Conservation (phyloP, 2,888 invertebrate genomes). For the Carterocephalus palaemon region DNA sequence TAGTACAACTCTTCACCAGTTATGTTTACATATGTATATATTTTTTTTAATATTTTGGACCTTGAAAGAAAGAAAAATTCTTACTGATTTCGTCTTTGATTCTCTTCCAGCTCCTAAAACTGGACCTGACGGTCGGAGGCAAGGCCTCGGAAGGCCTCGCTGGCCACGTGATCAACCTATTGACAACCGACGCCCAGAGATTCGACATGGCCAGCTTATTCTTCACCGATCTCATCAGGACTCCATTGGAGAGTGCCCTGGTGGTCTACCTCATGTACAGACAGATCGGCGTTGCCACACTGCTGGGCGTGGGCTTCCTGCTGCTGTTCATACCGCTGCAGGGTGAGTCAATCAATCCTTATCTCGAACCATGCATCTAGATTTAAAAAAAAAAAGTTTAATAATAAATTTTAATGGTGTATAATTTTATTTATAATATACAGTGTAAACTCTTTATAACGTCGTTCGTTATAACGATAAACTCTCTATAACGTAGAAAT, state of each 20-base stretch:
- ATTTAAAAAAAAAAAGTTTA: too few species aligned
- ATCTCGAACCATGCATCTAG: neutral
- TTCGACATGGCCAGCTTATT: conserved; percentile 91
- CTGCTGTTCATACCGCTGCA: conserved; percentile 81
- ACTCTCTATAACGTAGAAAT: too few species aligned
- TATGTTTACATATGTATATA: too few species aligned
- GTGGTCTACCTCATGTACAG: conserved; percentile 86
- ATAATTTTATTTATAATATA: too few species aligned
- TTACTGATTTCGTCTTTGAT: neutral
- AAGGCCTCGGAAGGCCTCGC: conserved; percentile 80
- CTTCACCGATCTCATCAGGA: conserved; percentile 89
- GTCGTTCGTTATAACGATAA: too few species aligned
- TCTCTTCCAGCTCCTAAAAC: conserved; percentile 80
- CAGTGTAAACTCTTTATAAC: too few species aligned
- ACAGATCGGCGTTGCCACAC: conserved; percentile 76
- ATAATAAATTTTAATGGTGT: too few species aligned
- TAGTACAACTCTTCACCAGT: too few species aligned
- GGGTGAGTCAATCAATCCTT: conserved; percentile 65
- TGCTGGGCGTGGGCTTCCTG: conserved; percentile 80
- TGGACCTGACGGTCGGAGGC: conserved; percentile 82
- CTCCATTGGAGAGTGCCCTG: conserved; percentile 87
- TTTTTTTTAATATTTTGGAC: too few species aligned
- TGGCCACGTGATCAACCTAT: conserved; percentile 84
- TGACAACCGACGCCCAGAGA: conserved; percentile 92
- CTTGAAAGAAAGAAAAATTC: too few species aligned